These are phyloP conservation scores for Mesoclemmys tuberculata DNA, from an alignment of 2,113 vertebrate genomes.

Conservation along the genomic window DNA sequence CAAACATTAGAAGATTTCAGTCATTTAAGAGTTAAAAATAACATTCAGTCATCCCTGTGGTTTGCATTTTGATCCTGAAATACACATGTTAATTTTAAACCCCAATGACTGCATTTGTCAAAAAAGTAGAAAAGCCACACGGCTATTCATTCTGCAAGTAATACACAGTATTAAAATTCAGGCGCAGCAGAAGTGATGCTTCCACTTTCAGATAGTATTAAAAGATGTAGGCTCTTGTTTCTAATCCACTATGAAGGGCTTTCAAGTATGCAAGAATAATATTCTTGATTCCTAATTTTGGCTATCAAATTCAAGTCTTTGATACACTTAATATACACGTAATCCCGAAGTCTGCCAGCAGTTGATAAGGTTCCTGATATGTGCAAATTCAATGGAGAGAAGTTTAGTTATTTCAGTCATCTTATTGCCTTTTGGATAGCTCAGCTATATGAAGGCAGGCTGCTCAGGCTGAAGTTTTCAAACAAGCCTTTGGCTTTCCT, in stretches of 20 bases:
- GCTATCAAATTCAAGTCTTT: constrained; percentile 65
- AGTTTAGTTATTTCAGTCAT: constrained; percentile 51
- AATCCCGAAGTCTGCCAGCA: constrained; percentile 75
- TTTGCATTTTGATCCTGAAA: constrained; percentile 50
- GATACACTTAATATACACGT: constrained; percentile 76
- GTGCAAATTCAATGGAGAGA: constrained; percentile 15
- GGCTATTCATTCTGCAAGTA: constrained; percentile 38
- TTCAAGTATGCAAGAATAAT: constrained; percentile 60
- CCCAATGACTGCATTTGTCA: constrained; percentile 17
- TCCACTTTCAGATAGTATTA: constrained; percentile 57
- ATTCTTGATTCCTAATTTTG: constrained; percentile 51
- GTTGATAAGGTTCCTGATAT: constrained; percentile 77
- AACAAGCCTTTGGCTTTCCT: constrained; percentile 31
- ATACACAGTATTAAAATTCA: constrained; percentile 50
- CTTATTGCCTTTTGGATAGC: constrained; percentile 42
- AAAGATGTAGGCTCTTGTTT: constrained; percentile 70
- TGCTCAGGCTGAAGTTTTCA: constrained; percentile 69
- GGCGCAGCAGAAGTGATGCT: constrained; percentile 22
- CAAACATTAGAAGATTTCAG: constrained; percentile 37
- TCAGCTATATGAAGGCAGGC: constrained; percentile 41
- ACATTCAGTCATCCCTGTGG: constrained; percentile 34
- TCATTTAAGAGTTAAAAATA: constrained; percentile 61
- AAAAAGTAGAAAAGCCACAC: constrained; percentile 65
- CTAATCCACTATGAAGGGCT: constrained; percentile 74
- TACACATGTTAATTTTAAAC: constrained; percentile 2